Evolutionary conservation across 1,140 invertebrate genomes (phyloP).

Genomic region (Macrotrachela quadricornifera): DNA sequence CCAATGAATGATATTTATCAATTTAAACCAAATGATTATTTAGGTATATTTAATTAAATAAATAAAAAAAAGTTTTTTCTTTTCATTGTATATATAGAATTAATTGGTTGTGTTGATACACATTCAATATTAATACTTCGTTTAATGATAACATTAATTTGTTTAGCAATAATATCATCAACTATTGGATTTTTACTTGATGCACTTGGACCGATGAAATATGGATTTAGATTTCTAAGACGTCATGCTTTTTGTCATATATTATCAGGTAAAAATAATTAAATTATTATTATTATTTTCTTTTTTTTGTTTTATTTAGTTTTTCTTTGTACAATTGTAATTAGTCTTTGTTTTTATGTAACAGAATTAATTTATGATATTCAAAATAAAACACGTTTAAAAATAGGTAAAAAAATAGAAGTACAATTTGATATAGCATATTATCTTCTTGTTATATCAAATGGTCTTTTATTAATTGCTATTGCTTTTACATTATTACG

Average conservation of each 20-base stretch:
- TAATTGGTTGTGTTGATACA: constrained; percentile 1
- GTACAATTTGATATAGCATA: constrained; percentile 5
- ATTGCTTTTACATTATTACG: constrained; percentile 5
- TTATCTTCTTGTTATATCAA: constrained; percentile 4
- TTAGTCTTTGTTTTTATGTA: constrained; percentile 7
- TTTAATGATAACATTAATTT: constrained; percentile 4
- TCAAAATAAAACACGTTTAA: constrained; percentile 4
- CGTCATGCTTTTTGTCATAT: constrained; percentile 8
- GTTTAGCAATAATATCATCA: constrained; percentile 6
- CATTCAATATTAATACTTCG: constrained; percentile 7
- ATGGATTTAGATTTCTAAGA: constrained; percentile 1
- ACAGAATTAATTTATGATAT: constrained; percentile 6
- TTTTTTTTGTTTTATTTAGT: not conserved
- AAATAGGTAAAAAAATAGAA: constrained; percentile 8
- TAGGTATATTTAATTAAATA: not conserved
- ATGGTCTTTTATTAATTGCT: constrained; percentile 1
- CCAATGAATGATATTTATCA: not conserved
- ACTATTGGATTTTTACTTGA: constrained; percentile 4
- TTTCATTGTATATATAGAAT: not conserved
- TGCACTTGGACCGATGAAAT: constrained; percentile 4
- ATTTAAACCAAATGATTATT: not conserved
- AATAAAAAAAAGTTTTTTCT: not conserved
- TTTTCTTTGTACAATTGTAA: constrained; percentile 4
- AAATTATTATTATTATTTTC: too few species aligned
- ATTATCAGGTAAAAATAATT: not conserved